Conservation (phyloP, 2,797 vertebrate species). For the Malurus splendens region DNA sequence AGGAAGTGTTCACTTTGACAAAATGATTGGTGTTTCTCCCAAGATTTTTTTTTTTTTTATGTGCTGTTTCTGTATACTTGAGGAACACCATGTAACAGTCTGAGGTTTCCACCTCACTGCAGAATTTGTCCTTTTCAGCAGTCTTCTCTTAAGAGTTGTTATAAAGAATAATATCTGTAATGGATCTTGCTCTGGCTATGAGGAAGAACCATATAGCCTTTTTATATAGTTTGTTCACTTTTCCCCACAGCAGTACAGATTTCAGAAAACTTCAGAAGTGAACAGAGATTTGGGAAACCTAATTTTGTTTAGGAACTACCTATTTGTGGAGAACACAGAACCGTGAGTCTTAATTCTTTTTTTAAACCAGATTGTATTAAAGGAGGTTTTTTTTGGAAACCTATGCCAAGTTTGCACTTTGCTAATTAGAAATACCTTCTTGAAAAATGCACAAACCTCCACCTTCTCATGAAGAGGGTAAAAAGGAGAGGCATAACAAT, state of each 20-base stretch:
- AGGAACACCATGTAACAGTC: not conserved
- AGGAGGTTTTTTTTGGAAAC: not conserved
- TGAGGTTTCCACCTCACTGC: not conserved
- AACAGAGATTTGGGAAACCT: not conserved
- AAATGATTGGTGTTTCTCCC: not conserved
- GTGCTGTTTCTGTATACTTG: not conserved
- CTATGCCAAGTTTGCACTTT: not conserved
- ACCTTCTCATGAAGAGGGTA: rapidly evolving
- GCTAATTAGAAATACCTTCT: not conserved
- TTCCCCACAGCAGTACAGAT: not conserved
- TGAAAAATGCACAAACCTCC: not conserved
- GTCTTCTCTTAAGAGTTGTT: not conserved
- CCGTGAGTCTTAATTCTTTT: not conserved
- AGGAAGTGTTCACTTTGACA: not conserved
- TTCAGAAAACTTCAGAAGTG: not conserved
- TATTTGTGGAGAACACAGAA: not conserved
- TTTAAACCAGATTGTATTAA: not conserved
- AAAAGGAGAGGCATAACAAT: not conserved
- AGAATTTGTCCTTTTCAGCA: conserved; percentile 11
- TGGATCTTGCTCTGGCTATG: conserved; percentile 1
- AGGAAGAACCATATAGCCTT: not conserved
- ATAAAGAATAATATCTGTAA: not conserved
- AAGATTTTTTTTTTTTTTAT: not conserved
- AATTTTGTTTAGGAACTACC: not conserved
- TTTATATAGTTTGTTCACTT: not conserved